Conservation (phyloP, 2,888 invertebrate genomes). For the Caenorhabditis sp. region DNA sequence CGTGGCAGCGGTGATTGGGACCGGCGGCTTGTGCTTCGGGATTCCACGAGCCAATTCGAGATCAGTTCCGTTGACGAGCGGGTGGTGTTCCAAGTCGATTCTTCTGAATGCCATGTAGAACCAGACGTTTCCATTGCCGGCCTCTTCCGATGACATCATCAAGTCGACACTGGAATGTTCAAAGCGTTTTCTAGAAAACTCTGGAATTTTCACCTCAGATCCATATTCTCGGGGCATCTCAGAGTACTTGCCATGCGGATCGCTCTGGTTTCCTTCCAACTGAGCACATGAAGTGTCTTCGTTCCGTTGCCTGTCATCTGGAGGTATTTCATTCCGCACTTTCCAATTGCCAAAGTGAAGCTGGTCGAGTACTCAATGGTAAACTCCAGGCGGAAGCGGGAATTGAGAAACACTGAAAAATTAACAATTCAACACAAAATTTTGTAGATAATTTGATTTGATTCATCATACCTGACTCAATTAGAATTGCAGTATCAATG, state of each 20-base stretch:
- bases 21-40: conserved; percentile 18
- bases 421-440: too few species aligned
- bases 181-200: too few species aligned
- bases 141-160: neutral
- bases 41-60: conserved; percentile 27
- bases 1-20: neutral
- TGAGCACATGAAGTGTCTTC: neutral
- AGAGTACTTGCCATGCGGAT: conserved; percentile 15
- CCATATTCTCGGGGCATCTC: conserved; percentile 1
- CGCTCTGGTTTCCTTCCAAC: conserved; percentile 32
- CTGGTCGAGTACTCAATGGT: conserved; percentile 11
- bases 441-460: too few species aligned
- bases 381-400: conserved; percentile 6
- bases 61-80: neutral
- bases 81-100: conserved; percentile 14
- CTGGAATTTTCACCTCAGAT: conserved; percentile 27
- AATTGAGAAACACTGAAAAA: conserved; percentile 23
- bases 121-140: conserved; percentile 18
- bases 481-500: too few species aligned
- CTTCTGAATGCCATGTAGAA: neutral
- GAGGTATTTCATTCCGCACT: conserved; percentile 26
- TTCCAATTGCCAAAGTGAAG: conserved; percentile 16
- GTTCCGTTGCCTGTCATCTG: neutral
- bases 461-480: too few species aligned
- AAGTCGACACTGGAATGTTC: conserved; percentile 34